These are phyloP conservation scores for Mizuhopecten yessoensis DNA, from an alignment of 1,140 invertebrate species.

Conservation along the genomic window DNA sequence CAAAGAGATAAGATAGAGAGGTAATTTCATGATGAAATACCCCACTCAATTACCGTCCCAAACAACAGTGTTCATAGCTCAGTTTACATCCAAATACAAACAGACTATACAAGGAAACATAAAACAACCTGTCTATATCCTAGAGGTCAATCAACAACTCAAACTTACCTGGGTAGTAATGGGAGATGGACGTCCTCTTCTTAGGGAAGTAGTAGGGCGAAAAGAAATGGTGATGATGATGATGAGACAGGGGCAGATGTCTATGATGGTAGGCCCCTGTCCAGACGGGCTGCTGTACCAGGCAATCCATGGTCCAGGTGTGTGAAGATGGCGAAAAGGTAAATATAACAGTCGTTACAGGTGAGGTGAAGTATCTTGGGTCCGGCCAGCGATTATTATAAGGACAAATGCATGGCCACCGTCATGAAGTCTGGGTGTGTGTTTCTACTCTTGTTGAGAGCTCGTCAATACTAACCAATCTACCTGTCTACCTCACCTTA, in stretches of 20 bases:
- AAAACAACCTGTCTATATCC: too few species aligned
- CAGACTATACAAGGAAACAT: too few species aligned
- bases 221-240: constrained; percentile 60
- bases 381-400: constrained; percentile 17
- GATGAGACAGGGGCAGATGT: constrained; percentile 58
- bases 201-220: constrained; percentile 64
- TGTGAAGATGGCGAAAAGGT: neutral
- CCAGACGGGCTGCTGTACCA: constrained; percentile 67
- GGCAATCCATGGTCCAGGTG: constrained; percentile 63
- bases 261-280: constrained; percentile 66
- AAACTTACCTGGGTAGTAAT: constrained; percentile 64
- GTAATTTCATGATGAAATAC: neutral
- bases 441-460: constrained; percentile 37
- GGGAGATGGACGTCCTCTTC: constrained; percentile 57
- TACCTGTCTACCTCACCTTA: constrained; percentile 37
- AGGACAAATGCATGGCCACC: constrained; percentile 30
- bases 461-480: constrained; percentile 15
- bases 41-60: constrained; percentile 24
- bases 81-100: neutral
- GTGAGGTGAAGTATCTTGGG: constrained; percentile 25
- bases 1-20: too few species aligned
- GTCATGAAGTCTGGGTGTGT: constrained; percentile 31
- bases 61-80: neutral
- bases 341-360: neutral
- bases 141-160: too few species aligned